These are phyloP conservation scores for Coracias cyanogaster DNA, from an alignment of 2,797 vertebrate genomes.

Conservation along the genomic window DNA sequence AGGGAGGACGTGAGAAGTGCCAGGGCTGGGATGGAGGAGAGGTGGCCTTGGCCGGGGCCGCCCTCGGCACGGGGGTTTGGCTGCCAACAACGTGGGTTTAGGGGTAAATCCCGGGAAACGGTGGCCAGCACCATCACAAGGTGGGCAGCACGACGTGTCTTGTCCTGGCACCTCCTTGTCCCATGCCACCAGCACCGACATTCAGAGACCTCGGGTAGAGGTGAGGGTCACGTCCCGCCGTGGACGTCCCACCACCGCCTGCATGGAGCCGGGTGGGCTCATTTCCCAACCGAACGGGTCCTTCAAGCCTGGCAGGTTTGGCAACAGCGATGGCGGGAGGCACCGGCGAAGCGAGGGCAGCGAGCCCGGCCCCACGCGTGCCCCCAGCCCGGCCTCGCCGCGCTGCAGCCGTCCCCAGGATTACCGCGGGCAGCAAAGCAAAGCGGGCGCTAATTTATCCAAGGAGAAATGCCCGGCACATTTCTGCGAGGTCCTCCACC, in stretches of 20 bases:
- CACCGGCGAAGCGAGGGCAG: neutral
- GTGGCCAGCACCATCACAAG: neutral
- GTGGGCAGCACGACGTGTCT: neutral
- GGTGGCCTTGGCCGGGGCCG: neutral
- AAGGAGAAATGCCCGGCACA: neutral
- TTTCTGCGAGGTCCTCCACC: neutral
- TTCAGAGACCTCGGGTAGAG: neutral
- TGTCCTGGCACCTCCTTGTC: no score
- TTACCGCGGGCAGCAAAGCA: neutral
- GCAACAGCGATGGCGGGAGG: neutral
- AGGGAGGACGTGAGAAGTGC: neutral
- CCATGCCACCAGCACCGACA: rapidly evolving
- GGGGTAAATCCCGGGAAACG: neutral
- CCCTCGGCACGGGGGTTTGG: no score
- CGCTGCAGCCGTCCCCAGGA: neutral
- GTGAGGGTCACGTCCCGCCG: neutral
- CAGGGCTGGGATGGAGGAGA: neutral
- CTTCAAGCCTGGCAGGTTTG: neutral
- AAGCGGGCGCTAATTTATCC: neutral
- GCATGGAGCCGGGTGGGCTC: neutral
- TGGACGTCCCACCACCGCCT: neutral
- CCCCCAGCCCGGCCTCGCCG: neutral
- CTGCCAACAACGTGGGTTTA: rapidly evolving
- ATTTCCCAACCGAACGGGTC: neutral
- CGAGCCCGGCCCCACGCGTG: rapidly evolving